These are phyloP conservation scores for Isichthys henryi DNA, from an alignment of 2,113 vertebrate species.

Conservation along the genomic window DNA sequence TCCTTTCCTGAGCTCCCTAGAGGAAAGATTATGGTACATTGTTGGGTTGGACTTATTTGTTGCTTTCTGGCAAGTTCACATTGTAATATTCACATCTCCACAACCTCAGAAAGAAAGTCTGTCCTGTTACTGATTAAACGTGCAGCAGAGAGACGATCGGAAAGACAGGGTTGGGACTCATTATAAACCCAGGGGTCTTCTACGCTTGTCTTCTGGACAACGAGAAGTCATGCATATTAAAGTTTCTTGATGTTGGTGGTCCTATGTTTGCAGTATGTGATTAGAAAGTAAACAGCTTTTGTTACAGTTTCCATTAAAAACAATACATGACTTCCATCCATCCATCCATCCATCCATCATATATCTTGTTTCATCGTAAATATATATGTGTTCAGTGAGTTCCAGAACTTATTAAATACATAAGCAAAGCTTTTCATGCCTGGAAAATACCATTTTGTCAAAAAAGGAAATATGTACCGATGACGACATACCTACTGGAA, in stretches of 20 bases:
- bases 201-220: neutral
- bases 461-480: neutral
- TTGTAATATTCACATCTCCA: neutral
- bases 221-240: neutral
- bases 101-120: neutral
- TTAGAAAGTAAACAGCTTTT: neutral
- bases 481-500: neutral
- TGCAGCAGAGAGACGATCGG: neutral
- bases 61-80: neutral
- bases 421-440: neutral
- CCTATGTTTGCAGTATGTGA: neutral
- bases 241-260: neutral
- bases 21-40: neutral
- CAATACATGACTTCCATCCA: neutral
- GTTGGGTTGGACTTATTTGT: neutral
- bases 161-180: neutral
- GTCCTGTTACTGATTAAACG: neutral
- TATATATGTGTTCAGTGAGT: neutral
- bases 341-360: neutral
- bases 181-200: neutral
- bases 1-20: neutral
- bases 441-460: neutral
- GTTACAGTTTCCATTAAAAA: neutral
- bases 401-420: neutral
- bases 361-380: neutral